These are phyloP conservation scores for Priocnemis perturbator DNA, from an alignment of 2,888 invertebrate genomes.

Conservation along the genomic window DNA sequence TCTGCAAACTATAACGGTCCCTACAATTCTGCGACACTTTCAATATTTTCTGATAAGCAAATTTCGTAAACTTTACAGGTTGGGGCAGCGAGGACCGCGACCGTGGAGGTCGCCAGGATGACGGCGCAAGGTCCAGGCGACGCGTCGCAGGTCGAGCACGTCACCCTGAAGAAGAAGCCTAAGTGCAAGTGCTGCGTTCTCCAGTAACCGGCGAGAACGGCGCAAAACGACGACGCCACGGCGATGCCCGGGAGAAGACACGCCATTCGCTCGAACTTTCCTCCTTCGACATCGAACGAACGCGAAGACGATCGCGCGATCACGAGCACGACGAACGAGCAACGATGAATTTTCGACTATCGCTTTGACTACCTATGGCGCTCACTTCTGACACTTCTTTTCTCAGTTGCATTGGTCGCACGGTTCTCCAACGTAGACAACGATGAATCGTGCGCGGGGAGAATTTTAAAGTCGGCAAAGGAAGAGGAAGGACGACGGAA, in stretches of 20 bases:
- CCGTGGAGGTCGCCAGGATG: slow-evolving; percentile 84
- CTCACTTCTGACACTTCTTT: too few relatives aligned
- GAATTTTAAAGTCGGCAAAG: background rate
- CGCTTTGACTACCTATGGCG: too few relatives aligned
- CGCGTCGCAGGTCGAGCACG: slow-evolving; percentile 89
- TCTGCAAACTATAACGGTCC: background rate
- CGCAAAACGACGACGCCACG: slow-evolving; percentile 3
- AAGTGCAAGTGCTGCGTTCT: slow-evolving; percentile 96
- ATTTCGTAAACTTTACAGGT: slow-evolving; percentile 44
- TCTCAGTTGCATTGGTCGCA: too few relatives aligned
- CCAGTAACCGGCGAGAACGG: slow-evolving; percentile 80
- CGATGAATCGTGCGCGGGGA: too few relatives aligned
- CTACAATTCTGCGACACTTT: too few relatives aligned
- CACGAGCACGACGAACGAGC: background rate
- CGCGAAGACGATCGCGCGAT: background rate
- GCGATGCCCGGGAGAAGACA: slow-evolving; percentile 15
- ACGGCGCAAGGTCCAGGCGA: slow-evolving; percentile 84
- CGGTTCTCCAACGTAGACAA: too few relatives aligned
- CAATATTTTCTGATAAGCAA: too few relatives aligned
- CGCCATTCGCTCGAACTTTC: background rate
- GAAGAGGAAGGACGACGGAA: background rate
- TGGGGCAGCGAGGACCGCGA: slow-evolving; percentile 74
- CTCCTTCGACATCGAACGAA: background rate
- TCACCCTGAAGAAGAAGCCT: slow-evolving; percentile 95
- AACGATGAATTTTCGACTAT: background rate